Conservation (phyloP, 2,797 vertebrate species). For the Rhynchonycteris naso region DNA sequence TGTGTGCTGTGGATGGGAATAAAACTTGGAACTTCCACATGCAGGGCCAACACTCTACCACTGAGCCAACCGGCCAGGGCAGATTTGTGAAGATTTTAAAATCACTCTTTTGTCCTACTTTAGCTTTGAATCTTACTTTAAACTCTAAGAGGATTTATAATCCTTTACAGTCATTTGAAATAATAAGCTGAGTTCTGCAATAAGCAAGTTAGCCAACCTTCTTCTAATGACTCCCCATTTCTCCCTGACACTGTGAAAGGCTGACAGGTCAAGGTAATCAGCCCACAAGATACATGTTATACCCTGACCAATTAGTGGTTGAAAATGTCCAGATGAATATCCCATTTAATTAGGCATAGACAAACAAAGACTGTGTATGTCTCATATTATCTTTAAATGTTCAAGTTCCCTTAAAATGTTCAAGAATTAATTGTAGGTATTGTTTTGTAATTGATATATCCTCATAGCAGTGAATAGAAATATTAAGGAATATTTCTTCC, state of each 20-base stretch:
- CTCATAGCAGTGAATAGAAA: not conserved
- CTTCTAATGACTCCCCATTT: slow-evolving; percentile 54
- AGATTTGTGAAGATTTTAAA: slow-evolving; percentile 56
- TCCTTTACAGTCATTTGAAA: slow-evolving; percentile 58
- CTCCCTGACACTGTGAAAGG: slow-evolving; percentile 47
- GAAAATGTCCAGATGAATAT: slow-evolving; percentile 58
- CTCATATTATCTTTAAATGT: slow-evolving; percentile 1
- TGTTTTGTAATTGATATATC: slow-evolving; percentile 37
- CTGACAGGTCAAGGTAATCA: slow-evolving; percentile 61
- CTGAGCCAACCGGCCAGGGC: too few species aligned
- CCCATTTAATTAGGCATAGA: slow-evolving; percentile 63
- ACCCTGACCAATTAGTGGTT: slow-evolving; percentile 66
- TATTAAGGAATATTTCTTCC: not conserved
- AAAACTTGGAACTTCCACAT: too few species aligned
- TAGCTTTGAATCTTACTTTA: slow-evolving; percentile 52
- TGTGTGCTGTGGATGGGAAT: too few species aligned
- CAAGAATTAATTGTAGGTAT: slow-evolving; percentile 3
- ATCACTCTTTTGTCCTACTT: slow-evolving; percentile 42
- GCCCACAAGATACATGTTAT: not conserved
- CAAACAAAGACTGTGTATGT: not conserved
- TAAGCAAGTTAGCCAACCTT: slow-evolving; percentile 71
- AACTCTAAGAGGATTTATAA: slow-evolving; percentile 69
- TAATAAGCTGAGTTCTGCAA: slow-evolving; percentile 51
- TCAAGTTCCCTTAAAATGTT: slow-evolving; percentile 1
- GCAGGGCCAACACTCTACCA: too few species aligned